These are phyloP conservation scores for Saxidomus purpurata DNA, from an alignment of 1,140 invertebrate genomes.

Conservation along the genomic window DNA sequence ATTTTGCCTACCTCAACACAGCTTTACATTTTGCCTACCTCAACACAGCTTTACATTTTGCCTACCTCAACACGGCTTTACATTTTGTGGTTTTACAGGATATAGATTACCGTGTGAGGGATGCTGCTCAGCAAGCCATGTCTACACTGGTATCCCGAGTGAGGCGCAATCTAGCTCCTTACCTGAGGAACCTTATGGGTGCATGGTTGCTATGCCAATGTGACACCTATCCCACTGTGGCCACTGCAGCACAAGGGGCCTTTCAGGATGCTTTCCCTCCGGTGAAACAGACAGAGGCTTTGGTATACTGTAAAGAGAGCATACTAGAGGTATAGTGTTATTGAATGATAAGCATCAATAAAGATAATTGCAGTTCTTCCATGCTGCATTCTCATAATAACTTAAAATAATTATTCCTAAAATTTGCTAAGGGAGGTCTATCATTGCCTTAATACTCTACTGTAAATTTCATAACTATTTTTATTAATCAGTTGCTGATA, in stretches of 20 bases:
- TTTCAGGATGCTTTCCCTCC: slow-evolving; percentile 91
- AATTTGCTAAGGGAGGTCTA: no score
- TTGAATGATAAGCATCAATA: not conserved
- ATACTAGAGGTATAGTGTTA: slow-evolving; percentile 88
- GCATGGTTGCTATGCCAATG: slow-evolving; percentile 91
- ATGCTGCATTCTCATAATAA: no score
- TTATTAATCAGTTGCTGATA: no score
- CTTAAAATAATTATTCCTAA: no score
- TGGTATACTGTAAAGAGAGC: slow-evolving; percentile 92
- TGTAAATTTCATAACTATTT: no score
- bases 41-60: no score
- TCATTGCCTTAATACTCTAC: no score
- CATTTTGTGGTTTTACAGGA: slow-evolving; percentile 87
- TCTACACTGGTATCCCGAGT: slow-evolving; percentile 90
- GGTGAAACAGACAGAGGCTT: slow-evolving; percentile 91
- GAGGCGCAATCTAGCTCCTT: slow-evolving; percentile 91
- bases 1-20: no score
- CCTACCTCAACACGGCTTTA: no score
- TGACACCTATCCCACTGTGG: slow-evolving; percentile 93
- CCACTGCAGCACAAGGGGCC: slow-evolving; percentile 90
- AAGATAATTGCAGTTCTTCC: no score
- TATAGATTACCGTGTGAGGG: slow-evolving; percentile 92
- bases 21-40: no score
- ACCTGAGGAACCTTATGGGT: slow-evolving; percentile 91
- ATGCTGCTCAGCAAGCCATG: slow-evolving; percentile 89